Percentiles rank a stretch among this genome's conserved stretches.
Conservation (phyloP, 2,113 vertebrate genomes). For the Ammodytes dubius region DNA sequence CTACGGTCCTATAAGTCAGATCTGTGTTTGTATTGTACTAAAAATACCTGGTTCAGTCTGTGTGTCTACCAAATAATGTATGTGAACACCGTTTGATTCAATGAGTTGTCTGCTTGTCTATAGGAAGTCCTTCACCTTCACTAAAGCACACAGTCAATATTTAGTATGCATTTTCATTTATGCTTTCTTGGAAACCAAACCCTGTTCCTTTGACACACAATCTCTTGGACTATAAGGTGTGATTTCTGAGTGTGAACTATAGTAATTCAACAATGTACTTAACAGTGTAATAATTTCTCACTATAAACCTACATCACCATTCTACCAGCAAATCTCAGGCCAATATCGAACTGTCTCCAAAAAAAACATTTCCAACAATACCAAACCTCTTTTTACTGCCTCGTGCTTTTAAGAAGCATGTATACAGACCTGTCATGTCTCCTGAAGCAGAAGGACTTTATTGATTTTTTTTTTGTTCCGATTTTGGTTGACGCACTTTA, state of each 20-base stretch:
- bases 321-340: neutral
- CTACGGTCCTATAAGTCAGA: neutral
- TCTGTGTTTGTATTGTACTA: neutral
- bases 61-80: neutral
- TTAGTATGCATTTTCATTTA: neutral
- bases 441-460: neutral
- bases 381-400: neutral
- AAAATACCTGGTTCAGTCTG: neutral
- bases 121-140: constrained; percentile 7
- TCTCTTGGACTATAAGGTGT: neutral
- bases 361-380: constrained; percentile 3
- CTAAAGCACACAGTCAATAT: neutral
- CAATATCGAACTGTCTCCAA: constrained; percentile 18
- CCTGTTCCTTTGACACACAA: neutral
- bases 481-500: constrained; percentile 4
- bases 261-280: neutral
- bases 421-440: constrained; percentile 31
- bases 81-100: neutral
- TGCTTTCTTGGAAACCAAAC: neutral
- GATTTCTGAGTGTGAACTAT: neutral
- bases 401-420: constrained; percentile 12
- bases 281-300: neutral
- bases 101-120: too few species aligned
- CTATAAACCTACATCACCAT: neutral
- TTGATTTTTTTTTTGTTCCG: constrained; percentile 37